Conservation (phyloP, 2,797 vertebrate species). For the Furcifer pardalis region DNA sequence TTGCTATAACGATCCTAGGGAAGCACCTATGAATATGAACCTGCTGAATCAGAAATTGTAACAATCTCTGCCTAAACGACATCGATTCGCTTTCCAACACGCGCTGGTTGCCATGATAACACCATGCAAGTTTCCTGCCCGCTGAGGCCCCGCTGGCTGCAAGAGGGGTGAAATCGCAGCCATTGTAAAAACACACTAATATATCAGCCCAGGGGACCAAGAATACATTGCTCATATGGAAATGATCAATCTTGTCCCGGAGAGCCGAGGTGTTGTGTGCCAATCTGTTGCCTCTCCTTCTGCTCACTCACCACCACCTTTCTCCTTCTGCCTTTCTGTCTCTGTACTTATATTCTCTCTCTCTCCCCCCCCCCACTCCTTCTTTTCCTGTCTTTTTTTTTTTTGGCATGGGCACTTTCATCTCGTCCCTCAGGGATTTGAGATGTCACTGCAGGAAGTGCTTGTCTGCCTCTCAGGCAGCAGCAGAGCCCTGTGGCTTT, state of each 20-base stretch:
- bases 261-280: constrained; percentile 47
- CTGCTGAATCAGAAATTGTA: constrained; percentile 38
- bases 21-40: constrained; percentile 47
- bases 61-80: constrained; percentile 37
- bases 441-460: constrained; percentile 86
- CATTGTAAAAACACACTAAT: constrained; percentile 37
- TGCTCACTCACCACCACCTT: constrained; percentile 43
- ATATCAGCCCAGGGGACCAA: constrained; percentile 36
- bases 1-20: constrained; percentile 45
- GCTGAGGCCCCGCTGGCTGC: constrained; percentile 32
- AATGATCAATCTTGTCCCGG: neutral
- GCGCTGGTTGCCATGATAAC: constrained; percentile 58
- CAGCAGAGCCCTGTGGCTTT: constrained; percentile 87
- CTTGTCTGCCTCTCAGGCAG: constrained; percentile 83
- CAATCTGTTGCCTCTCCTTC: constrained; percentile 52
- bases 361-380: constrained; percentile 47
- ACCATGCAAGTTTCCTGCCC: constrained; percentile 8
- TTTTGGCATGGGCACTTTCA: constrained; percentile 79
- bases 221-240: constrained; percentile 31
- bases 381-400: constrained; percentile 61
- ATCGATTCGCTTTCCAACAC: constrained; percentile 50
- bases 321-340: constrained; percentile 55
- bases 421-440: constrained; percentile 83
- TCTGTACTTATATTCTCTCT: constrained; percentile 63
- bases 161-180: constrained; percentile 34